A percentile compares a stretch with the other conserved stretches of the same genome.
Conservation (phyloP, 1,140 invertebrate genomes). For the Galleria mellonella region DNA sequence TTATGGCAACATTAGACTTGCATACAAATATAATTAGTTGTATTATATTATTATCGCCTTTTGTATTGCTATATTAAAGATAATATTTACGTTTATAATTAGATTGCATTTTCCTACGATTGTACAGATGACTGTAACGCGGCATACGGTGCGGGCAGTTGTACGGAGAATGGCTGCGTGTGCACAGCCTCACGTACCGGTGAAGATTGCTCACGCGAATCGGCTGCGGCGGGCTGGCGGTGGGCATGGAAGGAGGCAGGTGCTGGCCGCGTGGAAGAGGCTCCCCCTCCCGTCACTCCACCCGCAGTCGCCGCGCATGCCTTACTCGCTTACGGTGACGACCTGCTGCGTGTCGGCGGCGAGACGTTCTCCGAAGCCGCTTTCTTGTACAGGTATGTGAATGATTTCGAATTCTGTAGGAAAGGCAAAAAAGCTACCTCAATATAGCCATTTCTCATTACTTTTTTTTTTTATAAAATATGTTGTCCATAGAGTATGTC, state of each 20-base stretch:
- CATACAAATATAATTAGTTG: too few relatives aligned
- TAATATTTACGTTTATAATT: background rate
- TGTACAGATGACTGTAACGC: conserved; percentile 51
- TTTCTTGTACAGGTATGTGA: conserved; percentile 51
- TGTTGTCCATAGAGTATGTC: too few relatives aligned
- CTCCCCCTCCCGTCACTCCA: conserved; percentile 3
- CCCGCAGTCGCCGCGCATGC: conserved; percentile 40
- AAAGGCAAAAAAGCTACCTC: too few relatives aligned
- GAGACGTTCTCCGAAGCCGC: conserved; percentile 38
- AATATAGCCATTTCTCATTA: too few relatives aligned
- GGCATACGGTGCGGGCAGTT: conserved; percentile 36
- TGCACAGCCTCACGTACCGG: conserved; percentile 31
- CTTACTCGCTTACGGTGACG: conserved; percentile 27
- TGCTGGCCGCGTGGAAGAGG: conserved; percentile 14
- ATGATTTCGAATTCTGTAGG: too few relatives aligned
- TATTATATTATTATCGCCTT: too few relatives aligned
- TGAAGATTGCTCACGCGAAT: conserved; percentile 25
- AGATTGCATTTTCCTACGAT: background rate
- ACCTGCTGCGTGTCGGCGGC: conserved; percentile 43
- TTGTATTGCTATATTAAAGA: too few relatives aligned
- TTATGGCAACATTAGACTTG: too few relatives aligned
- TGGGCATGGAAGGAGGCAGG: conserved; percentile 47
- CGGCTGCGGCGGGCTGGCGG: conserved; percentile 26
- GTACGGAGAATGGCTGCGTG: conserved; percentile 36
- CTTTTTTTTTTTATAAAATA: too few relatives aligned